These are phyloP conservation scores for Nematolebias whitei DNA, from an alignment of 2,113 vertebrate genomes.

Conservation along the genomic window DNA sequence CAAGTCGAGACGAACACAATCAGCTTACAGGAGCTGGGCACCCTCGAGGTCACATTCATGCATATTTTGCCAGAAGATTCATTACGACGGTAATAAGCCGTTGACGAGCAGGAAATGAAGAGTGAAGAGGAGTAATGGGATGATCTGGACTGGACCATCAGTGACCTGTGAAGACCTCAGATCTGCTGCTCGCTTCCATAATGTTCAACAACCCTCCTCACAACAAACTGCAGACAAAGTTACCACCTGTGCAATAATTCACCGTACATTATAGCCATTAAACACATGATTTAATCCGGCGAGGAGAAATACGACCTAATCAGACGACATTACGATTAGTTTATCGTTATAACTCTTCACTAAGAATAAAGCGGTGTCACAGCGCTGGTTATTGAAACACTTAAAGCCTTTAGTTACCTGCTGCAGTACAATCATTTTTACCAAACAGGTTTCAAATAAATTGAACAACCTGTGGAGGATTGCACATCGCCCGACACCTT, in stretches of 20 bases:
- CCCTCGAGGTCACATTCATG: slow-evolving; percentile 1
- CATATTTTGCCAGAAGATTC: background rate
- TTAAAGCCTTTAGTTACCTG: no score
- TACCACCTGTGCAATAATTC: background rate
- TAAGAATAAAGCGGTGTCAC: no score
- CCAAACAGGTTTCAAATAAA: no score
- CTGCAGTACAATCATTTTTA: no score
- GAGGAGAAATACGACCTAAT: no score
- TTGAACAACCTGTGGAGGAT: no score
- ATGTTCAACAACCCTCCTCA: no score
- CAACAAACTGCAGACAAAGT: background rate
- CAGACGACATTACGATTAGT: no score
- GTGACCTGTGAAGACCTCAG: background rate
- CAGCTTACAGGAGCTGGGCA: background rate
- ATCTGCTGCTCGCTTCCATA: background rate
- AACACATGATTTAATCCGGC: background rate
- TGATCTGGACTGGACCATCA: background rate
- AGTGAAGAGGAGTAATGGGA: background rate
- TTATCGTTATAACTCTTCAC: no score
- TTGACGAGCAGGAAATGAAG: background rate
- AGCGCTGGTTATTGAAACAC: no score
- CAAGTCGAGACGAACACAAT: background rate
- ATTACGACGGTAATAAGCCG: background rate
- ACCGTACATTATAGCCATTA: background rate
- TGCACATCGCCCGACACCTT: no score